Percentiles rank a stretch among this genome's conserved stretches.
These are phyloP conservation scores for Xylota segnis DNA, from an alignment of 2,888 invertebrate genomes.

Conservation along the genomic window DNA sequence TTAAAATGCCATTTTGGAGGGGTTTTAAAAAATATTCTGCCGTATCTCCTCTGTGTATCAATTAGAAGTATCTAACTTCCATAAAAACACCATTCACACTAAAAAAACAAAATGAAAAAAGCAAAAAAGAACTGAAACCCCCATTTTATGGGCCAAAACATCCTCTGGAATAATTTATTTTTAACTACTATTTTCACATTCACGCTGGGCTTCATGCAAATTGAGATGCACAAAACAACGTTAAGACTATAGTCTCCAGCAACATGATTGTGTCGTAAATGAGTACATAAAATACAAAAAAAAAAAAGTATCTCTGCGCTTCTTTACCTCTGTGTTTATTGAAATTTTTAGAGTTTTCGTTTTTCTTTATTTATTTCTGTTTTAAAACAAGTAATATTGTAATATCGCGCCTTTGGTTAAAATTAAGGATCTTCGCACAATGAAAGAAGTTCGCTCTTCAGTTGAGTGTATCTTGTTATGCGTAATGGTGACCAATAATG, in stretches of 20 bases:
- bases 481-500: slow-evolving; percentile 34
- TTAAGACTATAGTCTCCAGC: slow-evolving; percentile 46
- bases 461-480: slow-evolving; percentile 29
- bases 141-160: slow-evolving; percentile 57
- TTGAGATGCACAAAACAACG: slow-evolving; percentile 68
- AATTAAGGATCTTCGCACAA: slow-evolving; percentile 26
- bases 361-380: slow-evolving; percentile 4
- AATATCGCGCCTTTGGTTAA: slow-evolving; percentile 42
- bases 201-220: slow-evolving; percentile 64
- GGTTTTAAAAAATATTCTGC: slow-evolving; percentile 17
- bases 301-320: slow-evolving; percentile 45
- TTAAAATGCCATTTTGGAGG: slow-evolving; percentile 6
- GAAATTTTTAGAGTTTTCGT: slow-evolving; percentile 41
- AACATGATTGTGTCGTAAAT: slow-evolving; percentile 72
- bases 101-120: background rate
- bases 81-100: slow-evolving; percentile 41
- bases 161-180: slow-evolving; percentile 68
- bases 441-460: slow-evolving; percentile 3
- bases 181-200: slow-evolving; percentile 68
- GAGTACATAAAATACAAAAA: slow-evolving; percentile 66
- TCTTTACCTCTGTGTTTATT: slow-evolving; percentile 54
- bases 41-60: slow-evolving; percentile 37
- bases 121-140: slow-evolving; percentile 15
- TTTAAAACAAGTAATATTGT: slow-evolving; percentile 3
- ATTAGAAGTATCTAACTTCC: slow-evolving; percentile 55